Evolutionary conservation across 2,797 vertebrate species (phyloP).

Genomic region (Eulemur mongoz): DNA sequence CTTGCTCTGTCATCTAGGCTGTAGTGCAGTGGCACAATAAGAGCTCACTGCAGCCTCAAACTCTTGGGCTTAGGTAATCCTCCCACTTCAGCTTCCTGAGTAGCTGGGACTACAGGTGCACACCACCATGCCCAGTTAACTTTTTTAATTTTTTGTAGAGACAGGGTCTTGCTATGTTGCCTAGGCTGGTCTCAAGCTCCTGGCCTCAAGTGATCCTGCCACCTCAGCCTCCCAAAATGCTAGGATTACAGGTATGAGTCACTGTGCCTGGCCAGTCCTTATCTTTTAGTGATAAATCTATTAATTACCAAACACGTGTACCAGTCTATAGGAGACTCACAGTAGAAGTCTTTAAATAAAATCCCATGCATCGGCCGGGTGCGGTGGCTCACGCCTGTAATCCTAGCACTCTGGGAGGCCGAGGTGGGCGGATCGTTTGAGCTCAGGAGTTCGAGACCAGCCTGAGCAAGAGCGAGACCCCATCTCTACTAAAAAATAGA

Average conservation of each 20-base stretch:
- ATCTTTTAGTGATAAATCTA: slow-evolving; percentile 26
- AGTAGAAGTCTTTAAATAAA: background rate
- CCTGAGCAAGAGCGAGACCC: too few relatives aligned
- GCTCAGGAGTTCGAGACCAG: too few relatives aligned
- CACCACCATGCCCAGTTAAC: background rate
- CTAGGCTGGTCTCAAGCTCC: background rate
- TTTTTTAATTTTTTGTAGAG: background rate
- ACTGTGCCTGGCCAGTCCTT: background rate
- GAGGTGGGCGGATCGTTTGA: too few relatives aligned
- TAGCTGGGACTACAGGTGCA: background rate
- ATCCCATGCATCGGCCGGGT: too few relatives aligned
- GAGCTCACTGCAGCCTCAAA: background rate
- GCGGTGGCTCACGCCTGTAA: too few relatives aligned
- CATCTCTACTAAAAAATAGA: too few relatives aligned
- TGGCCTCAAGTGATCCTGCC: background rate
- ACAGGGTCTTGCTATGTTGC: background rate
- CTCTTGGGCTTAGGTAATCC: background rate
- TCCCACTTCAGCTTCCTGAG: background rate
- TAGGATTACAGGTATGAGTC: background rate
- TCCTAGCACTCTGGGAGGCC: too few relatives aligned
- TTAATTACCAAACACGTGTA: background rate
- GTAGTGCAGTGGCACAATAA: background rate
- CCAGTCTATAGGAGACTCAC: background rate
- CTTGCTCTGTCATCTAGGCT: background rate
- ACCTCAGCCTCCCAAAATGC: background rate